Evolutionary conservation across 2,888 invertebrate genomes (phyloP).

Genomic region (Proisotoma minuta): DNA sequence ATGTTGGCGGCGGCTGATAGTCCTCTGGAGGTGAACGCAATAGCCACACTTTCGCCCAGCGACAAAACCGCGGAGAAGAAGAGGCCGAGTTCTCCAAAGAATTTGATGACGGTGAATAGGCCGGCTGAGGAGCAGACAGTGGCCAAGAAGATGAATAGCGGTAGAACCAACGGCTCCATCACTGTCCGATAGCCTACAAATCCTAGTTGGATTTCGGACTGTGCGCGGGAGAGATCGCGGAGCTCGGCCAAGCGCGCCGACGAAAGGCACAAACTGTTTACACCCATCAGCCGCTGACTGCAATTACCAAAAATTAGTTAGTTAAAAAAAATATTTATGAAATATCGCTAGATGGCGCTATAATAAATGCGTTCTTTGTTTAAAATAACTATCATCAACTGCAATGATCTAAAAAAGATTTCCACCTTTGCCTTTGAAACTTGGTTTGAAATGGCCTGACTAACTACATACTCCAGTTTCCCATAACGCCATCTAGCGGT

Average conservation of each 20-base stretch:
- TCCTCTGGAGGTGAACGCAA: conserved; percentile 24
- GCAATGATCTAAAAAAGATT: no score
- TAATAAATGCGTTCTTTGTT: no score
- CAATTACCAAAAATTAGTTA: no score
- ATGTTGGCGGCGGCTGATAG: conserved; percentile 25
- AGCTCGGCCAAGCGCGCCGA: conserved; percentile 21
- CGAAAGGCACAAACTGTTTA: conserved; percentile 20
- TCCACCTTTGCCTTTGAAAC: no score
- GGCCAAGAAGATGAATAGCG: conserved; percentile 28
- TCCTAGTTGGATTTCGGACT: conserved; percentile 27
- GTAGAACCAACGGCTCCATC: conserved; percentile 30
- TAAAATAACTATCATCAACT: no score
- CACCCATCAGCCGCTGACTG: no score
- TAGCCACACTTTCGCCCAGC: conserved; percentile 26
- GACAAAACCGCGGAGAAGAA: conserved; percentile 30
- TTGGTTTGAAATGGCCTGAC: no score
- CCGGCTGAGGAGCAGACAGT: conserved; percentile 31
- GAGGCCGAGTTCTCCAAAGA: conserved; percentile 30
- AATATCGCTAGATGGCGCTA: no score
- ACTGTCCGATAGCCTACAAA: conserved; percentile 24
- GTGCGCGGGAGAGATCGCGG: conserved; percentile 21
- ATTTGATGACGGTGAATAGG: conserved; percentile 30
- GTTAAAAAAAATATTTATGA: no score
- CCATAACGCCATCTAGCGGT: no score
- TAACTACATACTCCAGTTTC: no score